Base-by-base conservation (phyloP, 2,888 invertebrate species). In the Cyclophora albipunctata region DNA sequence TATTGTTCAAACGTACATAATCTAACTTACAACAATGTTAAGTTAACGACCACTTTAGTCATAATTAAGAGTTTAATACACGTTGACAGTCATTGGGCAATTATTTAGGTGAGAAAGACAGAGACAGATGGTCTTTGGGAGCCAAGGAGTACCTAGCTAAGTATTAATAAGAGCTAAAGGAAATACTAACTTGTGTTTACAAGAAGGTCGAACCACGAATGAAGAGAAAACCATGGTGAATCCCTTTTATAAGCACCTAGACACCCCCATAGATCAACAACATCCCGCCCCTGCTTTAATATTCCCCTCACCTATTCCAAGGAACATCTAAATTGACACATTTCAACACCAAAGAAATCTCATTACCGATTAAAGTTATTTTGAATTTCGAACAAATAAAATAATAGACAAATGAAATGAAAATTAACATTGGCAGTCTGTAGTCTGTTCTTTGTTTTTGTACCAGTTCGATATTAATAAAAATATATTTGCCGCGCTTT, bases 261-360 rank as follows among this genome's bases (percentile, higher is more conserved):
- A 52, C 53, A 59, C 57, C 62, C 67, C 64, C 47, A 50, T 63
- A 59, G 37, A 37, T 5, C 54, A 66, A 79, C 77, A 81, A 81
- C 73, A 81, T 66, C 64, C 61, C 69, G 74, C 75, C 83, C 80
- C 84, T 81, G 76, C 63, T 79, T 87, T 84, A 87, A 86, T 87
- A 88, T 88, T 87, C 87, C 78, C 79, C 81, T 72, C 78, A 72
- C 66, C 67, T 73, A 69, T 64, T 65, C 69, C 69, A 65, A 63
- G 63, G 63, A 62, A 69, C 63, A 71, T 70, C 61, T 70, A 77
- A 85, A 87, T 84, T 88, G 88, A 86, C 87, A 82, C 61, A 79
- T 79, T 84, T 81, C 82, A 67, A 70, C 63, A 53, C 69, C 58
- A 66, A 67, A 77, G 70, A 78, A 74, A 78, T 78, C 71, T 64